Base-by-base conservation (phyloP, 1,140 invertebrate genomes). In the Elymnias hypermnestra region DNA sequence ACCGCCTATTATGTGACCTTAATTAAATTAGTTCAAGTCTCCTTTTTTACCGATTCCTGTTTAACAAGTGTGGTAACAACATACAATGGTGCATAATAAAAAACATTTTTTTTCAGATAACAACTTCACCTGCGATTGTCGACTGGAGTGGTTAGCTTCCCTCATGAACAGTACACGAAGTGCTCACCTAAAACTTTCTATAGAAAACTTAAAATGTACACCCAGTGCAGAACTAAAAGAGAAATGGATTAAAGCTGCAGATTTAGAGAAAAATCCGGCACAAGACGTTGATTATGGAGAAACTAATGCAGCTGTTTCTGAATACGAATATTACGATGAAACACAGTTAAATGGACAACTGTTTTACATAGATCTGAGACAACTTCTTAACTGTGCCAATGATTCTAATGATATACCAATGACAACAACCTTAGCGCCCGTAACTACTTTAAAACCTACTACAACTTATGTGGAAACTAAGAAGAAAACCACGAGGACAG, bases 281-380 rank as follows among this genome's bases (percentile, higher is more conserved):
- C 50, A 53, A 5, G 31, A 51, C 13, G 53, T 17, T 14, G 66
- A 64, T 1, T 62, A 63, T 18, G 67, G 56, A 40, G 52, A 13
- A 14, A 53, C 56, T 38, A 42, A 42, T 17, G n/a, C 55, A 9
- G 33, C 15, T 9, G 33, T 51, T 26, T 29, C 29, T 5, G 78
- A 81, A 10, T 76, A 82, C 18, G 82, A 85, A 55, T 85, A 82
- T 51, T 85, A 85, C 33, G 82, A 85, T 15, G 75, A 82, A 0
- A 59, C 64, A 9, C 70, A 81, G 54, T 50, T 85, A 2, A 72
- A 81, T 31, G 82, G 79, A 17, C 81, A 74, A 48, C 37, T 85
- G 2, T 85, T 85, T 42, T 85, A 83, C 26, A 60, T 59, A 10
- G 82, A 85, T 37, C 42, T 85, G 25, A 73, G 75, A 53, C 69